Percentiles rank a stretch among this genome's conserved stretches.
phyloP scores from a whole-genome alignment of 2,113 vertebrate species.

The Semicossyphus pulcher region DNA sequence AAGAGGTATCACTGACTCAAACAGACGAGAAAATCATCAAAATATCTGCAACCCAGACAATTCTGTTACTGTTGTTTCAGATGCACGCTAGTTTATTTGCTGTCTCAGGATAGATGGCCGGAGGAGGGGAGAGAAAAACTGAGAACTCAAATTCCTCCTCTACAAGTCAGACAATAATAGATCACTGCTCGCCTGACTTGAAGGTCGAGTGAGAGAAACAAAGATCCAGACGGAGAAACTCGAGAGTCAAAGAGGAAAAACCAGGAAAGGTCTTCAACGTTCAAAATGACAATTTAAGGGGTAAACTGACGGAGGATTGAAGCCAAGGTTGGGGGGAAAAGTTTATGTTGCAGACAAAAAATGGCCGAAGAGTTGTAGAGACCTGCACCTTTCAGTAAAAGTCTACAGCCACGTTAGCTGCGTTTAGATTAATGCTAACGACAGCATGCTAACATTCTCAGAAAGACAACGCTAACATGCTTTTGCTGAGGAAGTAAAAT shows the following conservation, averaged over 20 bases:
- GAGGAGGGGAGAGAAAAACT: constrained; percentile 3
- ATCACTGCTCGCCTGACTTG: constrained; percentile 8
- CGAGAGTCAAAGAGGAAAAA: neutral
- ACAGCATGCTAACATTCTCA: too few species aligned
- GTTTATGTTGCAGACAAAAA: too few species aligned
- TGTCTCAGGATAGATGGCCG: constrained; percentile 24
- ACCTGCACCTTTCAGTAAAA: too few species aligned
- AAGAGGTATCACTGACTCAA: neutral
- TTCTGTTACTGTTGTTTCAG: neutral
- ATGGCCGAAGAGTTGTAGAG: too few species aligned
- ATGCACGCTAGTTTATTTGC: neutral
- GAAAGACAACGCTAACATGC: too few species aligned
- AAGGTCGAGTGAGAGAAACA: constrained; percentile 32
- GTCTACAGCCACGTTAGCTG: too few species aligned
- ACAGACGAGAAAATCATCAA: neutral
- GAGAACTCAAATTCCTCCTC: constrained; percentile 19
- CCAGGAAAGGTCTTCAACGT: neutral
- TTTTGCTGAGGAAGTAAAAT: too few species aligned
- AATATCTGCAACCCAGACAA: constrained; percentile 18
- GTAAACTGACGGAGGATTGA: too few species aligned
- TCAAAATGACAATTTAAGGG: neutral
- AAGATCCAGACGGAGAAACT: constrained; percentile 2
- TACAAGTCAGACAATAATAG: constrained; percentile 21
- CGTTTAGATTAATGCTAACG: too few species aligned
- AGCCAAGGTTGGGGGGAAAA: neutral